phyloP scores from a whole-genome alignment of 2,113 vertebrate genomes.

The Engystomops pustulosus region DNA sequence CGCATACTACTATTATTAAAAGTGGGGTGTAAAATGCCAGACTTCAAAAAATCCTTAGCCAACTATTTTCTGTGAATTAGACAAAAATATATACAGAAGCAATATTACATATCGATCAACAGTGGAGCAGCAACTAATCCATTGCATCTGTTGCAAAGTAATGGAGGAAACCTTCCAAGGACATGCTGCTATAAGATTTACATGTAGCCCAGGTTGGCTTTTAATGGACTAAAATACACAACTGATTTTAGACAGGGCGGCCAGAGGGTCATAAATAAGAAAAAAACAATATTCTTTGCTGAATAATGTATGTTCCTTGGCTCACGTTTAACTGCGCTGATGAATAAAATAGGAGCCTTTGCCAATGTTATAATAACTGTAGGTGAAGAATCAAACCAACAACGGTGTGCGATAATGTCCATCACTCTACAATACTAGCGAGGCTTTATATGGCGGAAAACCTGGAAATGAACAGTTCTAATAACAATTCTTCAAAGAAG shows the following conservation, averaged over 20 bases:
- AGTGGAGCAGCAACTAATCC: not conserved
- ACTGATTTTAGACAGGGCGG: not conserved
- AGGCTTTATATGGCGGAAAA: not conserved
- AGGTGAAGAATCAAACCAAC: not conserved
- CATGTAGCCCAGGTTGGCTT: not conserved
- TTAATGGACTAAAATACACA: not conserved
- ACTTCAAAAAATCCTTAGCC: too few species aligned
- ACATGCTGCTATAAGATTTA: not conserved
- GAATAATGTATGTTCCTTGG: constrained; percentile 6
- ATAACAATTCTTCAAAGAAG: too few species aligned
- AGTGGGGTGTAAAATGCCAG: too few species aligned
- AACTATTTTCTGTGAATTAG: not conserved
- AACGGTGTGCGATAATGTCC: not conserved
- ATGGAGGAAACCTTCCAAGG: not conserved
- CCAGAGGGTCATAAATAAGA: constrained; percentile 13
- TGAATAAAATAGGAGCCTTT: not conserved
- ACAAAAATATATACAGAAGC: not conserved
- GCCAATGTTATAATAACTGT: constrained; percentile 9
- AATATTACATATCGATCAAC: not conserved
- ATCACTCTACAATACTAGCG: not conserved
- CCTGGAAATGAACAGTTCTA: not conserved
- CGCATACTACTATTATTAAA: too few species aligned
- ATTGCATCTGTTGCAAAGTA: not conserved
- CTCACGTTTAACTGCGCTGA: not conserved
- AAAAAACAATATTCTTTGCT: not conserved